phyloP scores from a whole-genome alignment of 2,888 invertebrate species.

The Isoperla grammatica region DNA sequence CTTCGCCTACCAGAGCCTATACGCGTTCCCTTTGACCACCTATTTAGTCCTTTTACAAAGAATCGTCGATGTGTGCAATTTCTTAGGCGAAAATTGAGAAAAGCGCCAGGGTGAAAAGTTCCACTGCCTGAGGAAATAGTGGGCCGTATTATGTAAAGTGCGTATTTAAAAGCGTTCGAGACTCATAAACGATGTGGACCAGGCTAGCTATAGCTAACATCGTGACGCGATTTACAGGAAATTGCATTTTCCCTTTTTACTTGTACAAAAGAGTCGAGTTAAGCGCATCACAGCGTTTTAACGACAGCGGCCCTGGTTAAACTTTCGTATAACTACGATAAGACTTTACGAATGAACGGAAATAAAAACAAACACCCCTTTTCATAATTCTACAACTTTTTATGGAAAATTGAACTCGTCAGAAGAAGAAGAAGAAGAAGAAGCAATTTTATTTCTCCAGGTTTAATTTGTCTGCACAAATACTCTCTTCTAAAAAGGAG shows the following conservation, averaged over 20 bases:
- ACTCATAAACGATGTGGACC: background rate
- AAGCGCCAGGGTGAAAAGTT: too few relatives aligned
- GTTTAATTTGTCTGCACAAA: slow-evolving; percentile 10
- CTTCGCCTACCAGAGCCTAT: too few relatives aligned
- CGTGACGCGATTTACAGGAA: slow-evolving; percentile 12
- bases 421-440: too few relatives aligned
- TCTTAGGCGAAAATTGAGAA: too few relatives aligned
- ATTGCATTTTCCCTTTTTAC: slow-evolving; percentile 14
- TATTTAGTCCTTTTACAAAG: too few relatives aligned
- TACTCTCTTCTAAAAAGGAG: background rate
- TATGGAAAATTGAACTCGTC: background rate
- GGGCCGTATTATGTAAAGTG: slow-evolving; percentile 14
- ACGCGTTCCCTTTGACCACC: too few relatives aligned
- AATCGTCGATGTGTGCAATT: too few relatives aligned
- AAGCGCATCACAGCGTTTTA: slow-evolving; percentile 14
- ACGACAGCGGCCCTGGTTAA: background rate
- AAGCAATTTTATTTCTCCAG: background rate
- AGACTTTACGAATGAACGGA: slow-evolving; percentile 6
- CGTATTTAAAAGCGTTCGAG: slow-evolving; percentile 5
- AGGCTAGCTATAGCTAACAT: slow-evolving; percentile 6
- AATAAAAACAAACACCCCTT: slow-evolving; percentile 2
- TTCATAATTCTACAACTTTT: slow-evolving; percentile 8
- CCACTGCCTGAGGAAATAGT: background rate
- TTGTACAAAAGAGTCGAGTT: slow-evolving; percentile 14
- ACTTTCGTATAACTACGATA: background rate